phyloP scores from a whole-genome alignment of 1,140 invertebrate genomes.

The Rhagoletis pomonella region DNA sequence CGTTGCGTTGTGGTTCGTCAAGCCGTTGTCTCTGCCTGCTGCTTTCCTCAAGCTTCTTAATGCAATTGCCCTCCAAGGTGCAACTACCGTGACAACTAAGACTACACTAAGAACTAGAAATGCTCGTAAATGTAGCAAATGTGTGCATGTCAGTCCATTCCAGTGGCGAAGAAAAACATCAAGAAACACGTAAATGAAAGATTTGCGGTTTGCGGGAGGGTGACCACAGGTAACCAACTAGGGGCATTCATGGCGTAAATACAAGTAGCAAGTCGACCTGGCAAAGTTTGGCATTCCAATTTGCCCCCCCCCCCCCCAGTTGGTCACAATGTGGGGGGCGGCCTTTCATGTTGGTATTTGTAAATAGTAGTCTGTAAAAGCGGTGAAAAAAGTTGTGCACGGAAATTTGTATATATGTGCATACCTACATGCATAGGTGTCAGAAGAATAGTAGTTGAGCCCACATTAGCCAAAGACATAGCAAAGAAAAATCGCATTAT shows the following conservation, averaged over 20 bases:
- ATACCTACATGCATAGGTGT: not conserved
- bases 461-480: not conserved
- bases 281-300: not conserved
- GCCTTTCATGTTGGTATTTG: not conserved
- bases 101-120: constrained; percentile 27
- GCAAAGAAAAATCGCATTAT: constrained; percentile 3
- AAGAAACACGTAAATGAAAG: not conserved
- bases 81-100: constrained; percentile 21
- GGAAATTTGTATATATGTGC: not conserved
- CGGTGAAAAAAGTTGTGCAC: not conserved
- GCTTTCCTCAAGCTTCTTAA: not conserved
- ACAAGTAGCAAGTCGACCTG: too few species aligned
- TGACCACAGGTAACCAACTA: not conserved
- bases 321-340: not conserved
- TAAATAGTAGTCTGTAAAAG: not conserved
- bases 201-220: not conserved
- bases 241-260: not conserved
- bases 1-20: not conserved
- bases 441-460: constrained; percentile 16
- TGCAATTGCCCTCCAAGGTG: constrained; percentile 20
- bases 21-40: not conserved
- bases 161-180: not conserved
- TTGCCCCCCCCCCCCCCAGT: not conserved
- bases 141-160: not conserved
- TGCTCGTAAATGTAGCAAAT: not conserved